Conservation (phyloP, 2,888 invertebrate species). For the Seira musarum region DNA sequence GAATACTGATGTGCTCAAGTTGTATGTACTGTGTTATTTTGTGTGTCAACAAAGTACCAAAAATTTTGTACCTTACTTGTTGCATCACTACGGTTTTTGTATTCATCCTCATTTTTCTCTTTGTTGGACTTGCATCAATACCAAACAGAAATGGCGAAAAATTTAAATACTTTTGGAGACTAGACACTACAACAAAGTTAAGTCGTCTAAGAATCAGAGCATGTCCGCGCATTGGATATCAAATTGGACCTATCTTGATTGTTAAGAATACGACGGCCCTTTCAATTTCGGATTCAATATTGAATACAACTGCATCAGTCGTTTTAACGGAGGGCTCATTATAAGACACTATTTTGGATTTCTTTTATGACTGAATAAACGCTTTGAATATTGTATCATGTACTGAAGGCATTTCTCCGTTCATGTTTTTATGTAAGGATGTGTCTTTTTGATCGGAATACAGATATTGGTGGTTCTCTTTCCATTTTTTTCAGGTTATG, state of each 20-base stretch:
- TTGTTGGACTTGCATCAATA: conserved; percentile 2
- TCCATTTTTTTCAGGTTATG: no score
- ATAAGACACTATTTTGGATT: background rate
- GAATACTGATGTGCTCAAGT: background rate
- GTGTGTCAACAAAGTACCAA: background rate
- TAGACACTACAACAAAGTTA: background rate
- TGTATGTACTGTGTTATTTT: conserved; percentile 11
- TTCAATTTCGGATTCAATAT: conserved; percentile 1
- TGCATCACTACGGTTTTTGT: background rate
- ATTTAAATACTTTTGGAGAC: conserved; percentile 19
- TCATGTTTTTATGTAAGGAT: no score
- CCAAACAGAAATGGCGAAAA: conserved; percentile 19
- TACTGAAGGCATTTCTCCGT: no score
- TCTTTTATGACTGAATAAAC: background rate
- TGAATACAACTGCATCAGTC: conserved; percentile 14
- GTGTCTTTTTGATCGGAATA: no score
- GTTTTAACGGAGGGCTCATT: conserved; percentile 11
- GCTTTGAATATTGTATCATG: background rate
- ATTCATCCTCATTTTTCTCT: conserved; percentile 11
- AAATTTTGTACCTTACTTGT: conserved; percentile 2
- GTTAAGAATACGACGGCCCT: conserved; percentile 13
- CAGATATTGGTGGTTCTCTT: no score
- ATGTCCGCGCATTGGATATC: conserved; percentile 5
- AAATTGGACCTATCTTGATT: conserved; percentile 3
- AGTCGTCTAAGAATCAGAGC: background rate